A percentile compares a stretch with the other conserved stretches of the same genome.
phyloP scores from a whole-genome alignment of 1,140 invertebrate species.

The Trigoniulus corallinus region DNA sequence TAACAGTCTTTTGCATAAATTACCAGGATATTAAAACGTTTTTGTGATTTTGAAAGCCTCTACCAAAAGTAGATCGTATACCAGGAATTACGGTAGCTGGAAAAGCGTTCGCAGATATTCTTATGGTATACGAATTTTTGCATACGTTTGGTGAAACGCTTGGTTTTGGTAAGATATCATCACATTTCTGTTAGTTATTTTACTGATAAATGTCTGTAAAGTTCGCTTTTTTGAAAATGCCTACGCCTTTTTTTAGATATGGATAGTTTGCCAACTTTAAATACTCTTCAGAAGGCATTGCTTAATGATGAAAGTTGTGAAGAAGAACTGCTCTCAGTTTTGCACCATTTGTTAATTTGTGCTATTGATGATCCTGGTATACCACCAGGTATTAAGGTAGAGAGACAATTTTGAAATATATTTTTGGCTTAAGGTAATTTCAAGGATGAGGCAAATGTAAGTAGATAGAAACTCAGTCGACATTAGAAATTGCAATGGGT shows the following conservation, averaged over 20 bases:
- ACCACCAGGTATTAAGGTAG: conserved; percentile 28
- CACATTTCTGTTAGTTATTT: not conserved
- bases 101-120: conserved; percentile 71
- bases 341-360: conserved; percentile 75
- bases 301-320: conserved; percentile 67
- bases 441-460: too few species aligned
- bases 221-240: conserved; percentile 3
- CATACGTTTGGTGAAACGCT: conserved; percentile 88
- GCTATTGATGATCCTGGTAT: conserved; percentile 89
- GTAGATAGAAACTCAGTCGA: too few species aligned
- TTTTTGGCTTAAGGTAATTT: too few species aligned
- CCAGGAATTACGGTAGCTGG: conserved; percentile 63
- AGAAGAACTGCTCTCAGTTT: conserved; percentile 68
- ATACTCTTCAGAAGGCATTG: conserved; percentile 67
- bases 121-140: conserved; percentile 90
- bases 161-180: conserved; percentile 54
- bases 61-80: conserved; percentile 61
- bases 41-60: conserved; percentile 23
- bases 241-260: conserved; percentile 52
- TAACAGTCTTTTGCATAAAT: not conserved
- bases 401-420: too few species aligned
- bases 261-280: conserved; percentile 68
- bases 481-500: too few species aligned
- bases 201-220: not conserved
- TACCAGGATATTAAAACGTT: not conserved